Percentiles rank a stretch among this genome's conserved stretches.
Conservation (phyloP, 2,888 invertebrate genomes). For the Andrena trimmerana region DNA sequence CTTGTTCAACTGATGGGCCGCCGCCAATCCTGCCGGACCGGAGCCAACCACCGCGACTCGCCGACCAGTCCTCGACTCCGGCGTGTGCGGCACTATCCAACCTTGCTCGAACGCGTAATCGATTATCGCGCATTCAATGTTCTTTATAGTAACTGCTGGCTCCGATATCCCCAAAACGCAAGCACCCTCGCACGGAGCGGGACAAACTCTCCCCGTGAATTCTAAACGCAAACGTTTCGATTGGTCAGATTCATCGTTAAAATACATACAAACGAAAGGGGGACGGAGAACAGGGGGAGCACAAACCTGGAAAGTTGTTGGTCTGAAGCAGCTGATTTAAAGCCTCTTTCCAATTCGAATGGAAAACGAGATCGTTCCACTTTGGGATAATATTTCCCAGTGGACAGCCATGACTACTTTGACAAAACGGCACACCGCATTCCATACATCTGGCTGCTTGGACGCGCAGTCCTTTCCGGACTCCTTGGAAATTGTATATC, state of each 20-base stretch:
- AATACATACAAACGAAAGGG: background rate
- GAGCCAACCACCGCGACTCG: conserved; percentile 96
- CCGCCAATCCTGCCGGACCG: conserved; percentile 97
- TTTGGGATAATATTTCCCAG: conserved; percentile 99
- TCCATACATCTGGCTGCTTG: conserved; percentile 99
- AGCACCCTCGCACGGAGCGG: conserved; percentile 99
- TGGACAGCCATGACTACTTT: conserved; percentile 97
- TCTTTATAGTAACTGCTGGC: conserved; percentile 99
- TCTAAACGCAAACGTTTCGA: conserved; percentile 85
- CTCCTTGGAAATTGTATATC: conserved; percentile 95
- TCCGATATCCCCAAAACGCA: conserved; percentile 98
- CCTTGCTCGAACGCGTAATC: conserved; percentile 99
- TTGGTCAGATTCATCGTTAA: background rate
- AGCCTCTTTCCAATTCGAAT: conserved; percentile 97
- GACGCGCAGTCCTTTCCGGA: conserved; percentile 94
- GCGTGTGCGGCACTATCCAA: conserved; percentile 95
- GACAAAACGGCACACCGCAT: conserved; percentile 99
- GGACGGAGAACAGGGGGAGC: background rate
- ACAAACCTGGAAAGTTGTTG: conserved; percentile 96
- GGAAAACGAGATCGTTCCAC: conserved; percentile 99
- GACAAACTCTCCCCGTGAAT: conserved; percentile 97
- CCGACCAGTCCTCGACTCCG: conserved; percentile 91
- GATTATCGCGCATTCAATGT: conserved; percentile 99
- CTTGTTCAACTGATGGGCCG: conserved; percentile 98
- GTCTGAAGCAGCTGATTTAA: conserved; percentile 97